Percentiles rank a stretch among this genome's conserved stretches.
Evolutionary conservation across 2,888 invertebrate species (phyloP).

Genomic region (Meiosimyza decipiens): DNA sequence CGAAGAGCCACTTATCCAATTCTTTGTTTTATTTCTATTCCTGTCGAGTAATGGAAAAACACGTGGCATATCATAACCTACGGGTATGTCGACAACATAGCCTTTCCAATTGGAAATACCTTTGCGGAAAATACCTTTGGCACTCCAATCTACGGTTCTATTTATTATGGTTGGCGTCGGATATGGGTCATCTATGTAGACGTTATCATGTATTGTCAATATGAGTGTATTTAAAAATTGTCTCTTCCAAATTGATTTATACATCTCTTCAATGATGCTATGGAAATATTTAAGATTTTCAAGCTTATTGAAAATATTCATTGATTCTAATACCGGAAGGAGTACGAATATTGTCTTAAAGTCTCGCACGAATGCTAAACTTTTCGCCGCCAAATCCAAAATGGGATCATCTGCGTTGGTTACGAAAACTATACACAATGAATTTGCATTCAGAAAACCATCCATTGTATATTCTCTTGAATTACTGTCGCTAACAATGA

Average conservation of each 20-base stretch:
- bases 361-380: conserved; percentile 46
- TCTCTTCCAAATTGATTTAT: conserved; percentile 50
- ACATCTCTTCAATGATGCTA: conserved; percentile 35
- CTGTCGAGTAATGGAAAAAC: conserved; percentile 13
- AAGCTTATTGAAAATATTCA: conserved; percentile 18
- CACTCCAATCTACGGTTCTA: conserved; percentile 46
- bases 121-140: conserved; percentile 43
- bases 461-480: conserved; percentile 33
- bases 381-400: conserved; percentile 51
- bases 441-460: conserved; percentile 49
- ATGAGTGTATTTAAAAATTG: conserved; percentile 51
- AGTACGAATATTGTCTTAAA: conserved; percentile 53
- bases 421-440: conserved; percentile 50
- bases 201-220: conserved; percentile 47
- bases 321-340: conserved; percentile 43
- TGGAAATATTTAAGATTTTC: conserved; percentile 39
- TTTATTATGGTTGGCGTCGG: conserved; percentile 46
- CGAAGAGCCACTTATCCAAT: conserved; percentile 44
- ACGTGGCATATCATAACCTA: conserved; percentile 42
- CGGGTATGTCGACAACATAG: conserved; percentile 49
- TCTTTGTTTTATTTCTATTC: background rate
- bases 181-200: conserved; percentile 51
- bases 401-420: conserved; percentile 50
- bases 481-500: conserved; percentile 45
- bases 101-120: conserved; percentile 45